Conservation (phyloP, 2,888 invertebrate genomes). For the Plemyria rubiginata region DNA sequence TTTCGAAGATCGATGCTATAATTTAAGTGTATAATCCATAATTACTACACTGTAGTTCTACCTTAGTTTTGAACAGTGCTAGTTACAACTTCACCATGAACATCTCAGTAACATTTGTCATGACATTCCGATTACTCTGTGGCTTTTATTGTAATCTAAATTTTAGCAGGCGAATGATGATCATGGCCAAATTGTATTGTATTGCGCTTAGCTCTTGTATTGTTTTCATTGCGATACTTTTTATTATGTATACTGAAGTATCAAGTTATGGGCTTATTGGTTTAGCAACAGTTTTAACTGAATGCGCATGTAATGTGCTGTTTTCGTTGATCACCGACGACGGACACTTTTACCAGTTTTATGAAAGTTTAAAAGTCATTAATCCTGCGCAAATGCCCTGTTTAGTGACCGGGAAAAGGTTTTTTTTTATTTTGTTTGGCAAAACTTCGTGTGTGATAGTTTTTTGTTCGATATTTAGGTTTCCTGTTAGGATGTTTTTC, state of each 20-base stretch:
- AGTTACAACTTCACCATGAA: background rate
- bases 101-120: background rate
- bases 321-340: background rate
- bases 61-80: background rate
- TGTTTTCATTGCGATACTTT: background rate
- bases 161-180: background rate
- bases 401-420: background rate
- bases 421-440: background rate
- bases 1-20: background rate
- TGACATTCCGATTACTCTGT: background rate
- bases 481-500: background rate
- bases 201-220: background rate
- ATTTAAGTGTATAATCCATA: background rate
- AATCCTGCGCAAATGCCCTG: background rate
- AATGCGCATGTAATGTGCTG: background rate
- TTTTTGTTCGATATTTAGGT: background rate
- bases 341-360: background rate
- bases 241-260: background rate
- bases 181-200: background rate
- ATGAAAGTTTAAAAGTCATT: background rate
- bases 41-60: background rate
- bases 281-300: background rate
- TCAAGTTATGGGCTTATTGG: background rate
- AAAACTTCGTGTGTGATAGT: background rate
- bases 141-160: constrained; percentile 1